phyloP scores from a whole-genome alignment of 2,797 vertebrate genomes.

The Melanotaenia maccullochi region DNA sequence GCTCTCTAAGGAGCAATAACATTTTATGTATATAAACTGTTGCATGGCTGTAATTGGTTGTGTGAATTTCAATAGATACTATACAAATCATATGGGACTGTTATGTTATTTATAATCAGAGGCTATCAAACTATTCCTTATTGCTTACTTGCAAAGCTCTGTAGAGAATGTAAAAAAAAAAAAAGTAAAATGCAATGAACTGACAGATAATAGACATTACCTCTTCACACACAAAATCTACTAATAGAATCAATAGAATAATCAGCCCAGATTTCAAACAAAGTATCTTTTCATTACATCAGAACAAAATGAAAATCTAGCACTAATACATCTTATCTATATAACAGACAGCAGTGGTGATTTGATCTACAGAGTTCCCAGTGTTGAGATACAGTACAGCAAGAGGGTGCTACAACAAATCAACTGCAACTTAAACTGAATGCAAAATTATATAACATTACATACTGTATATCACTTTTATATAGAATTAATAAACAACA shows the following conservation, averaged over 20 bases:
- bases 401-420: constrained; percentile 75
- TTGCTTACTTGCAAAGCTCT: constrained; percentile 68
- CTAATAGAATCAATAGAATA: constrained; percentile 55
- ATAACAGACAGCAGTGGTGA: constrained; percentile 76
- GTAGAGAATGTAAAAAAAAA: constrained; percentile 45
- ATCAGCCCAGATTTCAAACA: constrained; percentile 57
- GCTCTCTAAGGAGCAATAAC: constrained; percentile 59
- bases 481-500: constrained; percentile 74
- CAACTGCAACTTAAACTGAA: constrained; percentile 67
- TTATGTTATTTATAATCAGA: constrained; percentile 52
- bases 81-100: constrained; percentile 54
- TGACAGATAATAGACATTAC: constrained; percentile 49
- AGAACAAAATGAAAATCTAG: constrained; percentile 66
- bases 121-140: constrained; percentile 54
- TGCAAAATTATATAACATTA: constrained; percentile 68
- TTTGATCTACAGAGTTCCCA: constrained; percentile 76
- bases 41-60: constrained; percentile 44
- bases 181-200: constrained; percentile 10
- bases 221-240: constrained; percentile 63
- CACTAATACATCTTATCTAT: constrained; percentile 68
- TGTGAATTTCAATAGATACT: constrained; percentile 48
- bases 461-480: constrained; percentile 65
- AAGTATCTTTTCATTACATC: constrained; percentile 62
- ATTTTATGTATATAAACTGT: constrained; percentile 57
- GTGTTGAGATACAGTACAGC: constrained; percentile 81